phyloP scores from a whole-genome alignment of 1,140 invertebrate species.

The Drosophila orena region DNA sequence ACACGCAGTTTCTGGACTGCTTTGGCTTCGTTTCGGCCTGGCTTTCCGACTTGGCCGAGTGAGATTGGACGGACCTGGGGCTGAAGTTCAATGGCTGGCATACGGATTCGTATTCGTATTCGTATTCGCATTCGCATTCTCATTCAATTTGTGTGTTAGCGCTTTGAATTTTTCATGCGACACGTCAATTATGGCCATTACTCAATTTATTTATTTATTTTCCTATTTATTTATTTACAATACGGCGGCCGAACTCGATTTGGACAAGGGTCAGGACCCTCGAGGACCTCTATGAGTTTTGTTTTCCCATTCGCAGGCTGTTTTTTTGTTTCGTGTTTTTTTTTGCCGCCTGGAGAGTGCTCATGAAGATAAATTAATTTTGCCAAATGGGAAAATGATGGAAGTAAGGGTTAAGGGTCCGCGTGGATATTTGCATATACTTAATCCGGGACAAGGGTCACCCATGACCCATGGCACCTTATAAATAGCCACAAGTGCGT shows the following conservation, averaged over 20 bases:
- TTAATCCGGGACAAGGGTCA: slow-evolving; percentile 47
- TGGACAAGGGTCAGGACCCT: slow-evolving; percentile 33
- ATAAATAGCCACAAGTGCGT: slow-evolving; percentile 68
- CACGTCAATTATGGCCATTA: slow-evolving; percentile 78
- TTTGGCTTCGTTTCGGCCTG: slow-evolving; percentile 29
- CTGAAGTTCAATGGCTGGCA: slow-evolving; percentile 43
- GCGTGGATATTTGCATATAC: slow-evolving; percentile 43
- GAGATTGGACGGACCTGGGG: slow-evolving; percentile 4
- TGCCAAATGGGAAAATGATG: slow-evolving; percentile 63
- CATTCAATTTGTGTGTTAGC: slow-evolving; percentile 57
- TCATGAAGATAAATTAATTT: slow-evolving; percentile 73
- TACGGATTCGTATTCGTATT: slow-evolving; percentile 40
- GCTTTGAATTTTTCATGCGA: slow-evolving; percentile 61
- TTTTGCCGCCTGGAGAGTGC: slow-evolving; percentile 1
- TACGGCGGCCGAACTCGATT: slow-evolving; percentile 12
- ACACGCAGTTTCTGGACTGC: slow-evolving; percentile 29
- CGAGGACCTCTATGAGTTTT: slow-evolving; percentile 1
- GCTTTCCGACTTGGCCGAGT: slow-evolving; percentile 15
- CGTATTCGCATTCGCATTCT: not conserved
- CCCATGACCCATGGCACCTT: slow-evolving; percentile 32
- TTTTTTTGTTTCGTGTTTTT: not conserved
- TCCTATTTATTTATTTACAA: slow-evolving; percentile 65
- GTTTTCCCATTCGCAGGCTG: not conserved
- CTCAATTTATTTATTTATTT: slow-evolving; percentile 80
- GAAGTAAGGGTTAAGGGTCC: slow-evolving; percentile 33